Evolutionary conservation across 2,113 vertebrate genomes (phyloP).

Genomic region (Ondatra zibethicus): DNA sequence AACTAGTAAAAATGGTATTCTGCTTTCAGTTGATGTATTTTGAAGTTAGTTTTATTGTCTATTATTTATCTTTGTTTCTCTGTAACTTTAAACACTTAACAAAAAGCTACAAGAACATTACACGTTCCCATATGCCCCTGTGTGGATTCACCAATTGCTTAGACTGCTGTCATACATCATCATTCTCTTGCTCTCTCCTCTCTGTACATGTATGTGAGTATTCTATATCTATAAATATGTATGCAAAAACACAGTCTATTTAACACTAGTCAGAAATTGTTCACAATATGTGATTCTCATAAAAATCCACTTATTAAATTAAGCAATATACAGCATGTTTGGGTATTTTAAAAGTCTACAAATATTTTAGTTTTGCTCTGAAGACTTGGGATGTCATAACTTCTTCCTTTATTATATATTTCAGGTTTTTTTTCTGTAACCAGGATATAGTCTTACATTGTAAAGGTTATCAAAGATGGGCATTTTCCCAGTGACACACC

Average conservation of each 20-base stretch:
- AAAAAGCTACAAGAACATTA: background rate
- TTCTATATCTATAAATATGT: background rate
- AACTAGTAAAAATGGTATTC: background rate
- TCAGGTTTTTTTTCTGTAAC: background rate
- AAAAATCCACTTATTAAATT: conserved; percentile 66
- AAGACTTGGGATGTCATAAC: background rate
- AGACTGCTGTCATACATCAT: background rate
- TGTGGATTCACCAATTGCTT: background rate
- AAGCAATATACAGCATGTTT: background rate
- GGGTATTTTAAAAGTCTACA: background rate
- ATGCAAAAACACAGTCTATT: background rate
- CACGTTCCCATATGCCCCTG: background rate
- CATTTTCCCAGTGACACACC: background rate
- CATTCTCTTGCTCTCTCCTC: background rate
- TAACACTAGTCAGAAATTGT: conserved; percentile 63
- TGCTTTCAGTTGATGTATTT: background rate
- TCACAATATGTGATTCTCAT: conserved; percentile 51
- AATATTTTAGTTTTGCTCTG: background rate
- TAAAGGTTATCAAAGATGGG: background rate
- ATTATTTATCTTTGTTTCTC: background rate
- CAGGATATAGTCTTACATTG: background rate
- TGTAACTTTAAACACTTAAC: background rate
- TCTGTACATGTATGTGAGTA: background rate
- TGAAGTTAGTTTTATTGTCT: background rate
- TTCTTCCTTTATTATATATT: background rate